phyloP scores from a whole-genome alignment of 2,113 vertebrate genomes.

The Ciconia stormi region DNA sequence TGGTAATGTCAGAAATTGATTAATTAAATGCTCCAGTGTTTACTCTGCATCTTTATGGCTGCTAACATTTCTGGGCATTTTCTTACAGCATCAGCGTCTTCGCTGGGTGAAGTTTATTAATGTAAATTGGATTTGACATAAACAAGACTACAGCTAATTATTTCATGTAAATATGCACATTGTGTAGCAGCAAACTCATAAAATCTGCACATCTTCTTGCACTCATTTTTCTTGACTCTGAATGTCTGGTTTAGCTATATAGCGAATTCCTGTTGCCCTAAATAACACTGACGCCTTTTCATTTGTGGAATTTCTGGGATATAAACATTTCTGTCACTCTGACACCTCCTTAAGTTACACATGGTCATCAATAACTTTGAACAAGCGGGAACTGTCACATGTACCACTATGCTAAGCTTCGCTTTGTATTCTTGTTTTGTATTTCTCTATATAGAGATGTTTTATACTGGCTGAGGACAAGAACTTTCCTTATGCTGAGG shows the following conservation, averaged over 20 bases:
- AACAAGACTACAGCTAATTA: conserved; percentile 69
- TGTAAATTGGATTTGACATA: conserved; percentile 73
- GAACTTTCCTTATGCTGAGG: neutral
- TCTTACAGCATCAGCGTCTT: neutral
- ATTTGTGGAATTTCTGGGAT: neutral
- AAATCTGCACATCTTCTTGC: conserved; percentile 45
- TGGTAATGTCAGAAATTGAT: conserved; percentile 51
- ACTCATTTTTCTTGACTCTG: neutral
- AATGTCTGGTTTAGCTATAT: neutral
- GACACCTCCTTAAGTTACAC: neutral
- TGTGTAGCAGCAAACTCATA: conserved; percentile 39
- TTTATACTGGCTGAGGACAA: neutral
- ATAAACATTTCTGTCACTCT: neutral
- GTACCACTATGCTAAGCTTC: neutral
- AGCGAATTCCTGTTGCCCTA: neutral
- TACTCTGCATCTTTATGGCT: conserved; percentile 17
- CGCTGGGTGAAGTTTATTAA: conserved; percentile 58
- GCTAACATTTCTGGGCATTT: conserved; percentile 37
- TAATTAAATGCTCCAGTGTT: conserved; percentile 56
- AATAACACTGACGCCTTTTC: neutral
- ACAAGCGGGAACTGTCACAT: neutral
- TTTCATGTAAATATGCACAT: conserved; percentile 61
- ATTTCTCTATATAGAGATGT: neutral
- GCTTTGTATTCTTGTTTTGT: neutral
- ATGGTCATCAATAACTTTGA: neutral